Conservation (phyloP, 2,113 vertebrate genomes). For the Gasterosteus nipponicus region DNA sequence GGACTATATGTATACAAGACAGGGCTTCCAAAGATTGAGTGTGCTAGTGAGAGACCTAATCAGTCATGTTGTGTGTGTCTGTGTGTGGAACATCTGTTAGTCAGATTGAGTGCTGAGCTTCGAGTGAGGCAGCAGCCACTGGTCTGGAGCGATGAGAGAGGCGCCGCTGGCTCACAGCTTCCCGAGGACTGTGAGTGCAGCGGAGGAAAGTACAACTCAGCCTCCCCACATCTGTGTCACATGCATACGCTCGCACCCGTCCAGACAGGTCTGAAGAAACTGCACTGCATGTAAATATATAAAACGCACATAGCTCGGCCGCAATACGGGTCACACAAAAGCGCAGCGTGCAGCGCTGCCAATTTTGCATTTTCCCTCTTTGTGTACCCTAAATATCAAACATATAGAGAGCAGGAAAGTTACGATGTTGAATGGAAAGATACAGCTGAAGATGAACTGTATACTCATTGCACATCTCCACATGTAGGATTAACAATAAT, state of each 20-base stretch:
- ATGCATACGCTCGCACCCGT: not conserved
- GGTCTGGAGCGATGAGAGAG: slow-evolving; percentile 1
- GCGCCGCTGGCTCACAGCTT: slow-evolving; percentile 13
- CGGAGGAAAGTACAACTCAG: not conserved
- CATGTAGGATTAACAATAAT: slow-evolving; percentile 27
- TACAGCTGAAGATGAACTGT: not conserved
- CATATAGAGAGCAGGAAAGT: not conserved
- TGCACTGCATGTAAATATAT: not conserved
- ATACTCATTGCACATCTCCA: not conserved
- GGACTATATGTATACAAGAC: not conserved
- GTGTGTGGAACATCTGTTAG: slow-evolving; percentile 1
- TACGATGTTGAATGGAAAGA: not conserved
- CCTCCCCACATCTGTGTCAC: too few relatives aligned
- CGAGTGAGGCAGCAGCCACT: slow-evolving; percentile 18
- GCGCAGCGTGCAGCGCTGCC: too few relatives aligned
- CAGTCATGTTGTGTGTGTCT: not conserved
- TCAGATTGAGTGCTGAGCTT: not conserved
- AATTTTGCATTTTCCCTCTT: too few relatives aligned
- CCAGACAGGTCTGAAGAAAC: not conserved
- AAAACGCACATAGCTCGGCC: not conserved
- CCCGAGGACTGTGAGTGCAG: not conserved
- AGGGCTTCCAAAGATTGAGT: not conserved
- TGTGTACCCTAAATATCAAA: slow-evolving; percentile 1
- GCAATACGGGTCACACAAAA: too few relatives aligned
- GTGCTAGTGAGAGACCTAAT: too few relatives aligned